Evolutionary conservation across 2,888 invertebrate genomes (phyloP), one percentile per base, ranked within the genome.

Genomic region (Tromatobia lineatoria): DNA sequence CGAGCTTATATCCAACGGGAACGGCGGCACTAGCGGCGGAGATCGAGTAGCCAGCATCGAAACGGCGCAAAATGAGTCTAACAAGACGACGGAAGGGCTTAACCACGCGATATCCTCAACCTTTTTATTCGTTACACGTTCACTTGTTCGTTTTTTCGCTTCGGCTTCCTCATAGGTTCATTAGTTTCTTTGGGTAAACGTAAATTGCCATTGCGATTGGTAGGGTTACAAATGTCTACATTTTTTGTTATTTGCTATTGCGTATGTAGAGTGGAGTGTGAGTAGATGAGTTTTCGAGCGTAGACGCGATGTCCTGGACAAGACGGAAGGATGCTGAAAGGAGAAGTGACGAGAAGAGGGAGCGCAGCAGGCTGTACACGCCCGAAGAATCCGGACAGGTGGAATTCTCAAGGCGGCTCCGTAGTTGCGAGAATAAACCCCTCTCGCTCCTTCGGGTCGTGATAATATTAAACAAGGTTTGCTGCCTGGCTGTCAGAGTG

Each of bases 341-440:
- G 66, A 23, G 42, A 50, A 42, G 34, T 20, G 42, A 50, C 61
- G 38, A 15, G 64, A 42, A 18, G 29, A 50, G 11, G 64, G 59
- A 20, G 59, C 57, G 29, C 2, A 29, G 18, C 23, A 29, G 38
- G 75, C 45, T 47, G 77, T 61, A 83, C 74, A 79, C 64, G 75
- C 74, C 75, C 59, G 67, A 84, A 80, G 80, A 84, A 84, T 84
- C 83, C 64, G 73, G 80, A 80, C 83, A 84, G 83, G 83, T 84
- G 83, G 80, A 84, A 84, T 84, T 84, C 80, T 73, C 74, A 74
- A 67, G 77, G 77, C 69, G 73, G 73, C 77, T 77, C 38, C 23
- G 50, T 74, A 69, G 69, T 74, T 47, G 70, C 66, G 57, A 66
- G 61, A 52, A 74, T 25, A 38, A 38, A 38, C 38, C 25, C 34